phyloP scores from a whole-genome alignment of 2,888 invertebrate species.

The Tenthredo distinguenda region DNA sequence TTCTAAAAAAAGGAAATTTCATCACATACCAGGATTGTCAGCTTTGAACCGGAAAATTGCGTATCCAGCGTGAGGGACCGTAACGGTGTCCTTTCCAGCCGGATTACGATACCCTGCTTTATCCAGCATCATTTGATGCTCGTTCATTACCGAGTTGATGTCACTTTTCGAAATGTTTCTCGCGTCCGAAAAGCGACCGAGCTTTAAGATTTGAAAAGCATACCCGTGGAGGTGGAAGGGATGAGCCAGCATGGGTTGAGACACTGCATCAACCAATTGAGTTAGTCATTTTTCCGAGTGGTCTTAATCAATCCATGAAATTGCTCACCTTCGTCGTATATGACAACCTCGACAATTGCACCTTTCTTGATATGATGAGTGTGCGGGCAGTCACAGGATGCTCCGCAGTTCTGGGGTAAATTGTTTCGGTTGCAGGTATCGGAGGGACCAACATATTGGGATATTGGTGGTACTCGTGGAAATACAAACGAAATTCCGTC shows the following conservation, averaged over 20 bases:
- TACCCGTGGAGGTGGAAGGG: slow-evolving; percentile 95
- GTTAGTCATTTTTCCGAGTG: neutral
- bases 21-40: slow-evolving; percentile 85
- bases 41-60: slow-evolving; percentile 92
- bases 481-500: slow-evolving; percentile 91
- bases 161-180: slow-evolving; percentile 90
- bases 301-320: neutral
- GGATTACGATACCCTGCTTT: slow-evolving; percentile 90
- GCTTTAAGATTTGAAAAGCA: slow-evolving; percentile 90
- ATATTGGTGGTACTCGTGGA: slow-evolving; percentile 88
- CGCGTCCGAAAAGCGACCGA: slow-evolving; percentile 88
- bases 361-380: slow-evolving; percentile 85
- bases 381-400: slow-evolving; percentile 92
- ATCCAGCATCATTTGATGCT: slow-evolving; percentile 89
- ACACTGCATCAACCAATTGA: slow-evolving; percentile 80
- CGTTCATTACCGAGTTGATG: slow-evolving; percentile 88
- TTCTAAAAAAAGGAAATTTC: neutral
- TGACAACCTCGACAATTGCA: slow-evolving; percentile 90
- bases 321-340: slow-evolving; percentile 89
- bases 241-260: slow-evolving; percentile 91
- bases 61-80: slow-evolving; percentile 94
- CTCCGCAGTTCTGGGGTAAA: slow-evolving; percentile 88
- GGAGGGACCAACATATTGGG: slow-evolving; percentile 89
- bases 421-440: slow-evolving; percentile 92
- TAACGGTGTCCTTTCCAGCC: slow-evolving; percentile 92